These are phyloP conservation scores for Tridacna crocea DNA, from an alignment of 2,888 invertebrate species.

Conservation along the genomic window DNA sequence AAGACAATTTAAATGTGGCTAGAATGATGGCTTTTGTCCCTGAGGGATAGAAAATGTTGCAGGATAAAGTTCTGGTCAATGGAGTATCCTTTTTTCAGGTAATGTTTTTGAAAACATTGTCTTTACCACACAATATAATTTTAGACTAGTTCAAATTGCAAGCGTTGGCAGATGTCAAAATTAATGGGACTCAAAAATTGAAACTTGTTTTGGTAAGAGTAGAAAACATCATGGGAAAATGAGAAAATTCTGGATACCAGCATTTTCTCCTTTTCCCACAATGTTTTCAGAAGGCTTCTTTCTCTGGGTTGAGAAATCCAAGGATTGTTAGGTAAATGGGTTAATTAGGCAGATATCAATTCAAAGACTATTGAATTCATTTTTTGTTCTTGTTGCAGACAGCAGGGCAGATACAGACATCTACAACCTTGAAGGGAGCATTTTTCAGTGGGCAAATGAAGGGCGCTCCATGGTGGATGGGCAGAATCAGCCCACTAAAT, in stretches of 20 bases:
- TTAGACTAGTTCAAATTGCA: too few relatives aligned
- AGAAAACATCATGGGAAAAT: neutral
- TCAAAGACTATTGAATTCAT: too few relatives aligned
- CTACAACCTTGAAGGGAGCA: conserved; percentile 81
- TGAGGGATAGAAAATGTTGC: neutral
- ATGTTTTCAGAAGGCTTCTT: too few relatives aligned
- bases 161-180: too few relatives aligned
- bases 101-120: neutral
- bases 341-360: too few relatives aligned
- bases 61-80: neutral
- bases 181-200: too few relatives aligned
- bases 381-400: conserved; percentile 2
- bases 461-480: conserved; percentile 76
- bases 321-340: too few relatives aligned
- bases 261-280: neutral
- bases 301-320: too few relatives aligned
- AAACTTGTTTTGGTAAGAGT: too few relatives aligned
- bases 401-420: conserved; percentile 39
- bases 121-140: too few relatives aligned
- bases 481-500: conserved; percentile 66
- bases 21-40: neutral
- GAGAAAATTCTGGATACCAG: neutral
- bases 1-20: neutral
- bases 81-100: neutral
- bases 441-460: conserved; percentile 84